phyloP scores from a whole-genome alignment of 1,140 invertebrate species.

The Thaumatotibia leucotreta region DNA sequence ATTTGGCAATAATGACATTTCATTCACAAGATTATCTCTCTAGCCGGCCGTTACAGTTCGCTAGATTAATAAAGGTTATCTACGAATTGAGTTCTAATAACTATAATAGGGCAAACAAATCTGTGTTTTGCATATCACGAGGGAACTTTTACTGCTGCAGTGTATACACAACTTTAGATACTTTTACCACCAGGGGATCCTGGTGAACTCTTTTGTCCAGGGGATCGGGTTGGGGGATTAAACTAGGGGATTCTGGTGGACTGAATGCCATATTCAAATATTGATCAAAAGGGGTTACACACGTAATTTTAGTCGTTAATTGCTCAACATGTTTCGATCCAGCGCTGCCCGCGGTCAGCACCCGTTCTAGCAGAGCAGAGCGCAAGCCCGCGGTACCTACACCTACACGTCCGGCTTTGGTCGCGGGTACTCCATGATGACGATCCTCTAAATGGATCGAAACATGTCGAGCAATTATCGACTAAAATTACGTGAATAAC shows the following conservation, averaged over 20 bases:
- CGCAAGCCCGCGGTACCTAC: too few species aligned
- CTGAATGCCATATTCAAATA: too few species aligned
- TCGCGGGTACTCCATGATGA: too few species aligned
- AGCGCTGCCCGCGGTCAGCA: too few species aligned
- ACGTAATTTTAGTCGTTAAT: too few species aligned
- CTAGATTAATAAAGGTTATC: neutral
- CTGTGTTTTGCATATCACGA: neutral
- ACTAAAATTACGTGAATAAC: too few species aligned
- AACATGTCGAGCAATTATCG: too few species aligned
- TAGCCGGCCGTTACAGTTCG: neutral
- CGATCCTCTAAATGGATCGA: too few species aligned
- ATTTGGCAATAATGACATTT: neutral
- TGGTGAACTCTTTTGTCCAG: neutral
- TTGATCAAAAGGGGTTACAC: too few species aligned
- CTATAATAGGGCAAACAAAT: neutral
- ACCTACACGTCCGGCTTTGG: too few species aligned
- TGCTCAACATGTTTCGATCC: too few species aligned
- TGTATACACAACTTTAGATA: neutral
- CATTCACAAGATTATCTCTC: neutral
- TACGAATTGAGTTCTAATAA: neutral
- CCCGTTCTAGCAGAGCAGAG: too few species aligned
- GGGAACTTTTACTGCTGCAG: neutral
- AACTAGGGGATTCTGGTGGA: neutral
- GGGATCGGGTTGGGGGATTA: neutral
- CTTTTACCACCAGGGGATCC: neutral